Evolutionary conservation across 2,113 vertebrate genomes (phyloP), one percentile per base, ranked within the genome.

Genomic region (Erpornis zantholeuca): DNA sequence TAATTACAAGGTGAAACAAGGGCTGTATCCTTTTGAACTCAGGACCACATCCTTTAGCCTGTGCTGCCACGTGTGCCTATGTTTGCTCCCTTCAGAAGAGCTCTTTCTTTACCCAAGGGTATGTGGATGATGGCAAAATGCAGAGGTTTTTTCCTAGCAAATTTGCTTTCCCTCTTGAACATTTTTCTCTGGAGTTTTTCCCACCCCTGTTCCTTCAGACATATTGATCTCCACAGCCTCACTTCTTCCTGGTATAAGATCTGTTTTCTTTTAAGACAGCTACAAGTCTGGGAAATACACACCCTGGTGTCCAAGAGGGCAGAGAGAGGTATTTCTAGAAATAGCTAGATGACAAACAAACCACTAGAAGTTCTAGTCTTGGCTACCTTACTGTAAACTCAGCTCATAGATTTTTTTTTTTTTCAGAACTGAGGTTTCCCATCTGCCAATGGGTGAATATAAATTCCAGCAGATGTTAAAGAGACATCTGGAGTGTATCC

Each of bases 271-370:
- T 93, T 70, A 92, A 94, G 63, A 38, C 56, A 92, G 44, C 72
- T 84, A 56, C 52, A 25, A 57, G 76, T 82, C 93, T 95, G 88
- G 76, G 86, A 93, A 93, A 92, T 61, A 70, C 28, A 73, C 31
- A 64, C n/a, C 53, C 71, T 88, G n/a, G 15, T 83, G 64, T 90
- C 40, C 88, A 82, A 84, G 79, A 82, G 88, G 91, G 82, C 78
- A 94, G 63, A 86, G 59, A 52, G 82, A 92, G 22, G 22, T 81
- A 92, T 88, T 96, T 94, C 81, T 65, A 82, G 83, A 86, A 92
- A 92, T 40, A 95, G 56, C 36, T 64, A 79, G 61, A 96, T 87
- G 83, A 92, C 90, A 96, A 90, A 92, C 38, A 92, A 88, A 90
- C 47, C 69, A 45, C 64, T 27, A 78, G 27, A 95, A 92, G 72